Evolutionary conservation across 1,140 invertebrate genomes (phyloP), one percentile per base, ranked within the genome.

Genomic region (Nebria ingens): DNA sequence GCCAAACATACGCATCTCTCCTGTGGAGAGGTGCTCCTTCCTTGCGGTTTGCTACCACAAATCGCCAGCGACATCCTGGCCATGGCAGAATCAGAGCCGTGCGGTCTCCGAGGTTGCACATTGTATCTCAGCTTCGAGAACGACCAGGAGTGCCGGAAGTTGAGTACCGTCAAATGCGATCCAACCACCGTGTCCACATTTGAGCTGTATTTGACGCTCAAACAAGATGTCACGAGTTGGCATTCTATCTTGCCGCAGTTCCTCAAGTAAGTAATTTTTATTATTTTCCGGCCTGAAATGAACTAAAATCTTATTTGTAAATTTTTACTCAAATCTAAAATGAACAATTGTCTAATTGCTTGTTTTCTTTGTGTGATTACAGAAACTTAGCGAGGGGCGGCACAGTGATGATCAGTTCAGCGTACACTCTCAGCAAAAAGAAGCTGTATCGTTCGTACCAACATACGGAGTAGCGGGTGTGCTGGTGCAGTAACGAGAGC

Each of bases 21-120:
- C 51, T 86, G 87, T 62, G 87, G 86, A 12, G 87, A 91, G 69
- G 86, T 91, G 6, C 74, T 90, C 49, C 72, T 92, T 59, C 89
- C 89, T 11, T 81, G 82, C 40, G 84, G 88, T 68, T 78, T 92
- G 38, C 76, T 89, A 23, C 78, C 80, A 23, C 74, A 84, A 62
- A 85, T 91, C 54, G 81, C 88, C 13, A 74, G 81, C 57, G 85
- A 90, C 66, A 83, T 89, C 19, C 74, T 91, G 40, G 77, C 79
- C 11, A 82, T 88, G 75, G 86, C 89, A 0, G 88, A 91, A 65
- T 81, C 81, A 22, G 90, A 93, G 70, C 89, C 89, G 17, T 92
- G 88, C 66, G 90, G 89, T 54, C 79, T 90, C 2, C 72, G 85
- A 54, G 86, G 86, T 19, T 86, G 85, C 60, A 85, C 83, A 0